Percentiles rank a stretch among this genome's conserved stretches.
Conservation (phyloP, 2,888 invertebrate genomes). For the Tachystola acroxantha region DNA sequence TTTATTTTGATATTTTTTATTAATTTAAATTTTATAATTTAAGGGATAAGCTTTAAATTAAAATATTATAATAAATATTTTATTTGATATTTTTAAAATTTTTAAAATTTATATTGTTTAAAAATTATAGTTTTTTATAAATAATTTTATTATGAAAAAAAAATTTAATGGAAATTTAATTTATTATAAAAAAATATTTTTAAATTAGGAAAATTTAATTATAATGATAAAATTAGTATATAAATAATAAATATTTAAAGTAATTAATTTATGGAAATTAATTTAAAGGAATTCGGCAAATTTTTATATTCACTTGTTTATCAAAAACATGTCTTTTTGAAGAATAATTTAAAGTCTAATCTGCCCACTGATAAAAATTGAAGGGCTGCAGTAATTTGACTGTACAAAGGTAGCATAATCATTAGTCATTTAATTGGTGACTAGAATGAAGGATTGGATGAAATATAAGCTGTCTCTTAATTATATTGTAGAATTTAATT, state of each 20-base stretch:
- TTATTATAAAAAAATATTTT: slow-evolving; percentile 61
- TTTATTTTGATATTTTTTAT: slow-evolving; percentile 39
- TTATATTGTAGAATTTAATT: too few species aligned
- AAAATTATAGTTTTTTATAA: too few species aligned
- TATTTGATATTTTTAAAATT: slow-evolving; percentile 79
- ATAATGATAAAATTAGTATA: slow-evolving; percentile 81
- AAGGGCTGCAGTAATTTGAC: too few species aligned
- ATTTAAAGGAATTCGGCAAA: too few species aligned
- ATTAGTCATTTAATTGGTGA: too few species aligned
- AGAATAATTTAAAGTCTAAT: slow-evolving; percentile 80
- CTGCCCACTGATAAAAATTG: too few species aligned
- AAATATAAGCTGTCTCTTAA: too few species aligned
- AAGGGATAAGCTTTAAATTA: slow-evolving; percentile 80
- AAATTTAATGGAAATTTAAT: slow-evolving; percentile 50
- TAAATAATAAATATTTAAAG: too few species aligned
- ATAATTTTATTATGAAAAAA: slow-evolving; percentile 51
- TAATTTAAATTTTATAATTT: slow-evolving; percentile 62
- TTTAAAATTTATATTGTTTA: too few species aligned
- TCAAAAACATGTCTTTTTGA: slow-evolving; percentile 86
- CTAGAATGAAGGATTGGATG: too few species aligned
- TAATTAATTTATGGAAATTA: too few species aligned
- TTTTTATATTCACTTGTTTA: slow-evolving; percentile 89
- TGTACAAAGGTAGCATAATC: too few species aligned
- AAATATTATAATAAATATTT: slow-evolving; percentile 72
- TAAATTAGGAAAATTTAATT: slow-evolving; percentile 53